Base-by-base conservation (phyloP, 1,140 invertebrate species). In the Drosophila funebris region DNA sequence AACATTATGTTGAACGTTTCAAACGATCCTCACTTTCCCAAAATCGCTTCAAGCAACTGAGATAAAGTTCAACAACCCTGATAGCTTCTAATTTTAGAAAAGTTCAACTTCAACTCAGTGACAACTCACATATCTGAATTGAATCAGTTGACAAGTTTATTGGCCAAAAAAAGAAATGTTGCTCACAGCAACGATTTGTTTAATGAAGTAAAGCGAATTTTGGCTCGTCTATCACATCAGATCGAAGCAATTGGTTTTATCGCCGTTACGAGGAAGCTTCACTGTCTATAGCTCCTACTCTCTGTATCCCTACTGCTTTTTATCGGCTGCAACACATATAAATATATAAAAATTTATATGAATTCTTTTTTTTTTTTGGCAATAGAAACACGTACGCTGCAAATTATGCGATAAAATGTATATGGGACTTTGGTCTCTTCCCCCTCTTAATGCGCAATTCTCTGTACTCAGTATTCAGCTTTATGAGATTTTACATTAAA, bases 381-480 rank as follows among this genome's bases (percentile, higher is more conserved):
- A 69, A 70, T 62, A 46, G 56, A 63, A 75, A 77, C 71, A 77
- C 75, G 75, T 77, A 74, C 53, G 36, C 46, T 60, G 66, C 83
- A 87, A 87, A 87, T 87, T 88, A 78, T 87, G 71, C 83, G 71
- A 87, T 87, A 88, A 87, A 88, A 88, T 52, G 83, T 67, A 74
- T 69, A 62, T 60, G 70, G 76, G 61, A 68, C 72, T 67, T 8
- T 50, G 48, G 13, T 13, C 48, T 39, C 37, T 20, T 6, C 7
- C 16, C 31, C 52, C 18, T 6, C 29, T 8, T 50, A 73, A 70
- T 72, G 74, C 54, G 78, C 50, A 56, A 33, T 57, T 48, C 33
- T 11, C 22, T 27, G 44, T 48, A 48, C 33, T 58, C 22, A 8
- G 39, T 39, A 76, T 52, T 54, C 6, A 37, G 36, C 53, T 67